These are phyloP conservation scores for Vespertilio murinus DNA, from an alignment of 2,797 vertebrate species.

Conservation along the genomic window DNA sequence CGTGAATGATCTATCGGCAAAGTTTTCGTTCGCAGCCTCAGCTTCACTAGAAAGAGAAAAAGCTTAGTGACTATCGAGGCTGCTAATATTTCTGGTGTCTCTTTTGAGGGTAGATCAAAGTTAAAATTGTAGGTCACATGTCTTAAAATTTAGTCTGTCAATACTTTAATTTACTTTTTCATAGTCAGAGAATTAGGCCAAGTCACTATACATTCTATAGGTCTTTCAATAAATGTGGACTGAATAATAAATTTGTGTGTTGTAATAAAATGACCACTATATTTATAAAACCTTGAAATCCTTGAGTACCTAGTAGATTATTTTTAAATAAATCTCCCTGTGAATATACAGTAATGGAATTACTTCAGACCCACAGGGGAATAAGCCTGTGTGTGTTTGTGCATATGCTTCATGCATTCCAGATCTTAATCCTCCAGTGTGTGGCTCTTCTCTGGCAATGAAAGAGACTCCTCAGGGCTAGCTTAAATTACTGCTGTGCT, in stretches of 20 bases:
- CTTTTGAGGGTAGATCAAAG: background rate
- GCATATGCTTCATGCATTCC: background rate
- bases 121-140: background rate
- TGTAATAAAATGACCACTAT: background rate
- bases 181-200: background rate
- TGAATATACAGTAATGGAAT: background rate
- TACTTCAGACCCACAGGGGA: background rate
- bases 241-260: background rate
- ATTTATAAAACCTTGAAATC: constrained; percentile 1
- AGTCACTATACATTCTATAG: background rate
- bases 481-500: background rate
- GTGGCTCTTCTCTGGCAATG: background rate
- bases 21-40: background rate
- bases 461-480: background rate
- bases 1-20: background rate
- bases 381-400: background rate
- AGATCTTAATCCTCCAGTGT: background rate
- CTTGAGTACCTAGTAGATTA: background rate
- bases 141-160: background rate
- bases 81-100: background rate
- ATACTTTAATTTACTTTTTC: background rate
- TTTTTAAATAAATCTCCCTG: background rate
- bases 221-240: background rate
- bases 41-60: background rate
- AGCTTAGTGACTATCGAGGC: background rate